A percentile compares a stretch with the other conserved stretches of the same genome.
phyloP scores from a whole-genome alignment of 2,797 vertebrate species.

The Syncerus caffer region DNA sequence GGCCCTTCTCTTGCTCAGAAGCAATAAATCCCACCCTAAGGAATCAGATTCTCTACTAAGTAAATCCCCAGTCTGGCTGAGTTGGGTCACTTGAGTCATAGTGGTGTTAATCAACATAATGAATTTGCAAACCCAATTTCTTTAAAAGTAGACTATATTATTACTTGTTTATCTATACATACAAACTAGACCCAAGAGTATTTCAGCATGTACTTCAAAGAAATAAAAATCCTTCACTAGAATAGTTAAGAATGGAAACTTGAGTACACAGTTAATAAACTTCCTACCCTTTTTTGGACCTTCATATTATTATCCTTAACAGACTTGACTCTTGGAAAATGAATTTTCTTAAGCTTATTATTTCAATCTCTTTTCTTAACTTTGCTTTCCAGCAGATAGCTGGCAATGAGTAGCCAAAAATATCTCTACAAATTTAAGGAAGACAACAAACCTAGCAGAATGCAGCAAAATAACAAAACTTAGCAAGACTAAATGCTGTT shows the following conservation, averaged over 20 bases:
- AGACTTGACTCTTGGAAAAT: background rate
- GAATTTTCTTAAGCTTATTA: background rate
- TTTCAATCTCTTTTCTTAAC: background rate
- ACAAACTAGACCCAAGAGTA: background rate
- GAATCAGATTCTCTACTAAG: background rate
- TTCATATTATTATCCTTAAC: background rate
- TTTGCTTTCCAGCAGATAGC: background rate
- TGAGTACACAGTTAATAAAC: background rate
- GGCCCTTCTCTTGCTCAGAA: background rate
- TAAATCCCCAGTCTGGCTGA: background rate
- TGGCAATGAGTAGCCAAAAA: background rate
- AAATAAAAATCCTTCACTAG: background rate
- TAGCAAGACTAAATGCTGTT: background rate
- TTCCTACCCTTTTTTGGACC: background rate
- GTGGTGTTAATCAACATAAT: background rate
- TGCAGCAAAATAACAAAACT: background rate
- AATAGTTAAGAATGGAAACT: background rate
- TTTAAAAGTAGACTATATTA: background rate
- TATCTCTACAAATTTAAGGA: background rate
- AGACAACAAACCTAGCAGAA: background rate
- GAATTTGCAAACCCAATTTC: background rate
- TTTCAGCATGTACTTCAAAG: background rate
- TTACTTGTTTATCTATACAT: background rate
- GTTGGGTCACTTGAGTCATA: background rate
- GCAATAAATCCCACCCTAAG: background rate